Evolutionary conservation across 23 tunicate genomes (phyloP).

Genomic region (Phallusia fumigata): DNA sequence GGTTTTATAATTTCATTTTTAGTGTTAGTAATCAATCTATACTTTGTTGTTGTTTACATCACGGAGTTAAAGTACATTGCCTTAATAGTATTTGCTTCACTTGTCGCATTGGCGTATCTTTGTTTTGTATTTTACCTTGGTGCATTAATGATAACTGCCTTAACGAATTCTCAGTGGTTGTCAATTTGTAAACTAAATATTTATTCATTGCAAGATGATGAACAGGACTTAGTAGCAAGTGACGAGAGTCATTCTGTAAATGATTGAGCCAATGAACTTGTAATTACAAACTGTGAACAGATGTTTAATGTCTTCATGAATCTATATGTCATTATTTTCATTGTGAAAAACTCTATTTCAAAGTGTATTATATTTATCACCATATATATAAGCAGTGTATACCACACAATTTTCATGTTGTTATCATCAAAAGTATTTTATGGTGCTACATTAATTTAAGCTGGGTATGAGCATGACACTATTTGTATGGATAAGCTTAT

Average conservation of each 20-base stretch:
- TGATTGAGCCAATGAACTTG: background rate
- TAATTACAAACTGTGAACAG: too few relatives aligned
- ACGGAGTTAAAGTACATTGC: slow-evolving; percentile 33
- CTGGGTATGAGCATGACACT: too few relatives aligned
- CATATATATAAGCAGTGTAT: too few relatives aligned
- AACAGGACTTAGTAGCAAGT: background rate
- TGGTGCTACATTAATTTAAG: too few relatives aligned
- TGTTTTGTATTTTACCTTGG: slow-evolving; percentile 39
- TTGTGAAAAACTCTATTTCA: too few relatives aligned
- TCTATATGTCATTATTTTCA: too few relatives aligned
- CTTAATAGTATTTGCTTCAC: slow-evolving; percentile 26
- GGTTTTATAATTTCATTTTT: slow-evolving; percentile 51
- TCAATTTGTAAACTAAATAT: background rate
- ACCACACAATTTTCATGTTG: too few relatives aligned
- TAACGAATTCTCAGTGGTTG: background rate
- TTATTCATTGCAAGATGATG: background rate
- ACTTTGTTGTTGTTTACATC: slow-evolving; percentile 64
- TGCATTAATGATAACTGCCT: slow-evolving; percentile 22
- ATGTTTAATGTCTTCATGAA: too few relatives aligned
- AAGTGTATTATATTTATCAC: too few relatives aligned
- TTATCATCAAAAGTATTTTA: too few relatives aligned
- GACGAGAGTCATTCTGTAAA: background rate
- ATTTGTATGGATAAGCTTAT: too few relatives aligned
- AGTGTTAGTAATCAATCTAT: slow-evolving; percentile 68
- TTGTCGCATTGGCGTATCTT: slow-evolving; percentile 25